These are phyloP conservation scores for Limnephilus rhombicus DNA, from an alignment of 2,888 invertebrate species.

Conservation along the genomic window DNA sequence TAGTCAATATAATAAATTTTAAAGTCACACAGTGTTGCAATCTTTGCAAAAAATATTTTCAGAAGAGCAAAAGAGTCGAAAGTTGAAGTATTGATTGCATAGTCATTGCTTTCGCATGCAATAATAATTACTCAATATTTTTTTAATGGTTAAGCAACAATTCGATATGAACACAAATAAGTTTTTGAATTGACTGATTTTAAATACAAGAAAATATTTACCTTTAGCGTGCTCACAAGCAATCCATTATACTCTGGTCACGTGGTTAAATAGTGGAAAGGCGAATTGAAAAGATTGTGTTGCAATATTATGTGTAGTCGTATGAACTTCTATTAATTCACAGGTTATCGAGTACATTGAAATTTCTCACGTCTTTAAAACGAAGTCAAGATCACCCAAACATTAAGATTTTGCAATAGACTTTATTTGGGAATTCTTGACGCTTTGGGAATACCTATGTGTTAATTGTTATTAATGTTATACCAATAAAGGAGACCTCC, in stretches of 20 bases:
- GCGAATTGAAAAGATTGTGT: neutral
- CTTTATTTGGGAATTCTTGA: neutral
- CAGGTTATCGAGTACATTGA: neutral
- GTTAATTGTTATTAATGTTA: neutral
- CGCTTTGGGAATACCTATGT: neutral
- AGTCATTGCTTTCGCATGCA: neutral
- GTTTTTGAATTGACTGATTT: neutral
- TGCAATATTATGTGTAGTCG: neutral
- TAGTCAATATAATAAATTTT: neutral
- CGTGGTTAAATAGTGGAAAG: neutral
- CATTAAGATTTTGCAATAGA: neutral
- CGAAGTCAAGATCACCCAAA: neutral
- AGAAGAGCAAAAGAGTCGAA: neutral
- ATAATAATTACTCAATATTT: slow-evolving; percentile 4
- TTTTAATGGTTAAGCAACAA: neutral
- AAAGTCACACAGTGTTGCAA: neutral
- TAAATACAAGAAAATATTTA: neutral
- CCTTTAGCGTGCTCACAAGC: neutral
- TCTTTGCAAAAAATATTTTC: neutral
- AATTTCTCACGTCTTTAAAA: neutral
- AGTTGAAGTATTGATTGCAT: neutral
- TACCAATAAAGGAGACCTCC: neutral
- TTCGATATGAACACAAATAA: neutral
- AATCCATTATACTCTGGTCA: neutral
- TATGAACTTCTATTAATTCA: neutral